Base-by-base conservation (phyloP, 1,140 invertebrate genomes). In the Drepana arcuata region DNA sequence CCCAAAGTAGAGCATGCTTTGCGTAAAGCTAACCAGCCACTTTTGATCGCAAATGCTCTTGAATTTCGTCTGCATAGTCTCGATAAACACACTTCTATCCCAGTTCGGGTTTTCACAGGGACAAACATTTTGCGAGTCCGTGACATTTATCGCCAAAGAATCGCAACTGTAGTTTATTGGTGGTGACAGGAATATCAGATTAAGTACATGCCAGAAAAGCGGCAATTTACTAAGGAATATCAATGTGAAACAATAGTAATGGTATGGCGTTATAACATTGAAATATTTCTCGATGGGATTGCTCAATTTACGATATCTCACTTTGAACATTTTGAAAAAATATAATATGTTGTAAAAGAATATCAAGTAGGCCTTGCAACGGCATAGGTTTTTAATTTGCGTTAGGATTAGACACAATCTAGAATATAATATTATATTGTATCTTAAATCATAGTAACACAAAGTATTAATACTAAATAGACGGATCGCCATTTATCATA, bases 281-380 rank as follows among this genome's bases (percentile, higher is more conserved):
- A 74, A 68, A 31, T 68, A 49, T 52, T 60, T 66, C 34, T 73
- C 72, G n/a, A 72, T 55, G 9, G 69, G 72, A 53, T 70, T 61
- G 18, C 42, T 41, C 7, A 50, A 38, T 25, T 15, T 31, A 4
- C n/a, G n/a, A n/a, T n/a, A n/a, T n/a, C n/a, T n/a, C n/a, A n/a
- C n/a, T n/a, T n/a, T n/a, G n/a, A n/a, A n/a, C n/a, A n/a, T n/a
- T n/a, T n/a, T n/a, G n/a, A n/a, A n/a, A n/a, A n/a, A n/a, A n/a
- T n/a, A n/a, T n/a, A n/a, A n/a, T n/a, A n/a, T n/a, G n/a, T n/a
- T n/a, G n/a, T n/a, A n/a, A n/a, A n/a, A n/a, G n/a, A n/a, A n/a
- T n/a, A n/a, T n/a, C n/a, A n/a, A n/a, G n/a, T n/a, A n/a, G n/a
- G n/a, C n/a, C n/a, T n/a, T n/a, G n/a, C n/a, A n/a, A n/a, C n/a